Evolutionary conservation across 2,888 invertebrate genomes (phyloP).

Genomic region (Alitta virens): DNA sequence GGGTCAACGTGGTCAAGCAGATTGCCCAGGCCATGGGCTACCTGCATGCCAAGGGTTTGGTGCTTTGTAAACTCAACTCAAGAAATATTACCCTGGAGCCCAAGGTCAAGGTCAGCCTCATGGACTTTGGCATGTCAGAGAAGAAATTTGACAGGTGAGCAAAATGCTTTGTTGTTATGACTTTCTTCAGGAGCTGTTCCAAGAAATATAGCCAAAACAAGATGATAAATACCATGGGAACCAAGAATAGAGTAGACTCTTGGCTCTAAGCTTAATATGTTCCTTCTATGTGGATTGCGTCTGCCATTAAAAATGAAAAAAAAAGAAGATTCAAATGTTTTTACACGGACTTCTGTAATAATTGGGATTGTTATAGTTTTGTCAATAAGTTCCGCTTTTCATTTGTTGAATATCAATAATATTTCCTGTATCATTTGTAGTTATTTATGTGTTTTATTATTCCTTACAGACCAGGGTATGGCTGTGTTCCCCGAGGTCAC

Average conservation of each 20-base stretch:
- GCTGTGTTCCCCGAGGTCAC: constrained; percentile 51
- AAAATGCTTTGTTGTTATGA: no score
- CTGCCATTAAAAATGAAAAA: no score
- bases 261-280: no score
- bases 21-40: constrained; percentile 59
- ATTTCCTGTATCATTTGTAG: background rate
- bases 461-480: constrained; percentile 40
- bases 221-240: no score
- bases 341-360: no score
- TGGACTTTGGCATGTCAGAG: constrained; percentile 56
- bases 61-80: constrained; percentile 56
- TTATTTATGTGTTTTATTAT: background rate
- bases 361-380: no score
- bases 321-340: no score
- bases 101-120: constrained; percentile 56
- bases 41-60: constrained; percentile 59
- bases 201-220: no score
- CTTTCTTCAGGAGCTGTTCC: no score
- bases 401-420: background rate
- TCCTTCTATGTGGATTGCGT: no score
- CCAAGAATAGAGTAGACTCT: no score
- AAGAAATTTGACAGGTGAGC: constrained; percentile 42
- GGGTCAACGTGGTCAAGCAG: constrained; percentile 52
- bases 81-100: constrained; percentile 57
- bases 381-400: background rate